Conservation (phyloP, 2,888 invertebrate species). For the Agrilus cyanescens region DNA sequence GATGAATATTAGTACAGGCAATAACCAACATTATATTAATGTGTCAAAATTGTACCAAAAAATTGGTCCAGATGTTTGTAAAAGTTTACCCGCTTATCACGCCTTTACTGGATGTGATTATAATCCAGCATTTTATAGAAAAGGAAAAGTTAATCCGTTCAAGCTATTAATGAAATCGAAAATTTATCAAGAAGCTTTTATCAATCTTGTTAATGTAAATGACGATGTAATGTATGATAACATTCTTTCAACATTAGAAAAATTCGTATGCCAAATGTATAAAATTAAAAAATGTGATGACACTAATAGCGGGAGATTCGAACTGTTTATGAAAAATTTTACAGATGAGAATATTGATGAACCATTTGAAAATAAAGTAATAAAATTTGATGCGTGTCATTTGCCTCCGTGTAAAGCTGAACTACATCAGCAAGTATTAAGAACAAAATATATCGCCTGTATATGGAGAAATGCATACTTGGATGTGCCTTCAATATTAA, state of each 20-base stretch:
- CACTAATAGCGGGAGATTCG: conserved; percentile 14
- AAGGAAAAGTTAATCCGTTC: conserved; percentile 7
- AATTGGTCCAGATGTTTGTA: conserved; percentile 6
- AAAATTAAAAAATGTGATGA: conserved; percentile 13
- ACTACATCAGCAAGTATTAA: conserved; percentile 15
- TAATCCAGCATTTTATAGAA: conserved; percentile 5
- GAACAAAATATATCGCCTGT: conserved; percentile 16
- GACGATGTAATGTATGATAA: conserved; percentile 6
- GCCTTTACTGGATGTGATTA: conserved; percentile 20
- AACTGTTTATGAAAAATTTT: conserved; percentile 15
- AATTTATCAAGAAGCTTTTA: conserved; percentile 1
- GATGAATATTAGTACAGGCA: conserved; percentile 4
- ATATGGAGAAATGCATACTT: conserved; percentile 16
- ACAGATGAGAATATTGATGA: conserved; percentile 15
- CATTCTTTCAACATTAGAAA: conserved; percentile 15
- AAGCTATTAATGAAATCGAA: conserved; percentile 3
- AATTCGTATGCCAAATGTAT: conserved; percentile 12
- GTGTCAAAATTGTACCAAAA: conserved; percentile 1
- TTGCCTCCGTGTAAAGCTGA: conserved; percentile 10
- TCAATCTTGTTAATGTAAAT: not conserved
- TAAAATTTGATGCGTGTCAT: conserved; percentile 9
- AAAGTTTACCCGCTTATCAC: conserved; percentile 18
- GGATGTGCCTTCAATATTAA: conserved; percentile 17
- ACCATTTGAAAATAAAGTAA: conserved; percentile 11
- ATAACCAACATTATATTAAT: conserved; percentile 4